A percentile compares a stretch with the other conserved stretches of the same genome.
Evolutionary conservation across 2,113 vertebrate species (phyloP).

Genomic region (Euleptes europaea): DNA sequence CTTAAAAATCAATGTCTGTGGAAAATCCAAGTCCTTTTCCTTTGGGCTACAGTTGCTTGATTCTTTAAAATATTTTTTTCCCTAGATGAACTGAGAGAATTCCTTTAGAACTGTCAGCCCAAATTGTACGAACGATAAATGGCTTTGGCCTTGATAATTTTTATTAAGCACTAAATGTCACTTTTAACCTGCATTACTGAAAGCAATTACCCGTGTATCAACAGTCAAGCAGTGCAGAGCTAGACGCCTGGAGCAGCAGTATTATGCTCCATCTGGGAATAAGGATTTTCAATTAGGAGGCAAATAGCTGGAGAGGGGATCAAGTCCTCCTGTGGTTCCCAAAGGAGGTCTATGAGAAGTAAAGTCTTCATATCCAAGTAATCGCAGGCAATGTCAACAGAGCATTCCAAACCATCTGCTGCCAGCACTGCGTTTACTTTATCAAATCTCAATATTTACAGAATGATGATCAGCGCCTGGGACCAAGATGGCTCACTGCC

Average conservation of each 20-base stretch:
- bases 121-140: conserved; percentile 87
- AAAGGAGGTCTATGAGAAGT: conserved; percentile 75
- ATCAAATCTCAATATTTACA: conserved; percentile 96
- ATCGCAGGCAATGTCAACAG: conserved; percentile 81
- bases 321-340: conserved; percentile 77
- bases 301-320: conserved; percentile 84
- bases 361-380: conserved; percentile 81
- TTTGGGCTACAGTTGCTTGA: conserved; percentile 2
- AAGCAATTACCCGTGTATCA: conserved; percentile 92
- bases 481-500: conserved; percentile 86
- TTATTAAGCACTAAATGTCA: conserved; percentile 93
- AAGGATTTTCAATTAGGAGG: conserved; percentile 93
- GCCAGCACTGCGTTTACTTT: conserved; percentile 85
- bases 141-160: conserved; percentile 89
- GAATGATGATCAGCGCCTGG: conserved; percentile 86
- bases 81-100: conserved; percentile 70
- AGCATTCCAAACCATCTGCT: conserved; percentile 90
- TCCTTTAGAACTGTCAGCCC: conserved; percentile 81
- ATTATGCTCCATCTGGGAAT: conserved; percentile 86
- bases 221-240: conserved; percentile 80
- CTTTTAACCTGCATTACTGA: conserved; percentile 93
- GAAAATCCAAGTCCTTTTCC: not conserved
- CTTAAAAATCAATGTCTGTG: conserved; percentile 40
- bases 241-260: conserved; percentile 72
- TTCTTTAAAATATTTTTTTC: conserved; percentile 61